A percentile compares a stretch with the other conserved stretches of the same genome.
Conservation (phyloP, 2,113 vertebrate species). For the Notechis scutatus region DNA sequence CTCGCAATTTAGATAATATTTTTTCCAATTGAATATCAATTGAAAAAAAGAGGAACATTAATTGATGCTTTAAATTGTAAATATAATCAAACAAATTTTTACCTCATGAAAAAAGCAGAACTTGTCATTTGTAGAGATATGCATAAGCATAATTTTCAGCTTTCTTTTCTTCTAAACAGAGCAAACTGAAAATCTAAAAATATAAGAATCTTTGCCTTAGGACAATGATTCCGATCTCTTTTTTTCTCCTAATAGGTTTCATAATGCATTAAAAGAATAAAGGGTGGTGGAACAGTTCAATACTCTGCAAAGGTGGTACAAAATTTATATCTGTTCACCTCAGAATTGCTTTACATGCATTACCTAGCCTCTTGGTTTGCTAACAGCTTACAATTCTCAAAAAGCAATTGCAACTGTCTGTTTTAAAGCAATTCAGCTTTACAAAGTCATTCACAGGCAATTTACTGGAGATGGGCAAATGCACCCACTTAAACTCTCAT, state of each 20-base stretch:
- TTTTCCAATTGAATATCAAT: not conserved
- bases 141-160: not conserved
- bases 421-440: constrained; percentile 42
- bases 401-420: not conserved
- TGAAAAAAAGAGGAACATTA: not conserved
- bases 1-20: not conserved
- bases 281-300: not conserved
- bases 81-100: not conserved
- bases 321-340: constrained; percentile 4
- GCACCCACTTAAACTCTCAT: constrained; percentile 5
- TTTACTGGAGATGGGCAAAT: constrained; percentile 35
- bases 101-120: not conserved
- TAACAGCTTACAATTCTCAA: constrained; percentile 17
- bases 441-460: constrained; percentile 30
- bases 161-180: not conserved
- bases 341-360: constrained; percentile 14
- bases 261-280: constrained; percentile 6
- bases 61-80: not conserved
- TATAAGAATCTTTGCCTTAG: not conserved
- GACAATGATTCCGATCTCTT: not conserved
- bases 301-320: not conserved
- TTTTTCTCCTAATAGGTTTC: not conserved
- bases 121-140: not conserved
- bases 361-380: not conserved
- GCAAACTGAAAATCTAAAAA: not conserved